Conservation (phyloP, 2,113 vertebrate genomes). For the Sapayoa aenigma region DNA sequence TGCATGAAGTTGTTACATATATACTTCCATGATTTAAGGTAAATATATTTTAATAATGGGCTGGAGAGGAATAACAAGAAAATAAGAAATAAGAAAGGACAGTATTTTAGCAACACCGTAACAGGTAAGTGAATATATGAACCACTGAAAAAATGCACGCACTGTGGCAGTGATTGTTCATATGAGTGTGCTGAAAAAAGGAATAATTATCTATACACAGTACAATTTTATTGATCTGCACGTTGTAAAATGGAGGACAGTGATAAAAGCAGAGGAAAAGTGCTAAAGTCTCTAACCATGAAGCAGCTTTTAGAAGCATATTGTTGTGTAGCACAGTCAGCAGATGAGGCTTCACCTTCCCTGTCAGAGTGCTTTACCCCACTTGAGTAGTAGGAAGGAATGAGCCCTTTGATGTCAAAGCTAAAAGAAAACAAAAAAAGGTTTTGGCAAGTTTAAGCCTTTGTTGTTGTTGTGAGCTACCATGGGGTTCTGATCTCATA, state of each 20-base stretch:
- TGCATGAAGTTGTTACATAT: not conserved
- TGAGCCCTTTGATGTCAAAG: not conserved
- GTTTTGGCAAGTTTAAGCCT: not conserved
- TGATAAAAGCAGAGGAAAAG: not conserved
- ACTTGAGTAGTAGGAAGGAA: not conserved
- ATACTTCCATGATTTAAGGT: not conserved
- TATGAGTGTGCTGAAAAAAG: not conserved
- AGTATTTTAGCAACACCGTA: not conserved
- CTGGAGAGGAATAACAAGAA: no score
- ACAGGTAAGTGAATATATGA: not conserved
- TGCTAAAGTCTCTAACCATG: not conserved
- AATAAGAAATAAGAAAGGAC: not conserved
- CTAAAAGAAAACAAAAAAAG: not conserved
- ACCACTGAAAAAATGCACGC: not conserved
- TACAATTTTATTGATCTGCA: not conserved
- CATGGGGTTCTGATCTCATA: not conserved
- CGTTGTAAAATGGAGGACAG: not conserved
- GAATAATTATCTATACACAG: not conserved
- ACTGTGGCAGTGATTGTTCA: not conserved
- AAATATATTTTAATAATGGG: not conserved
- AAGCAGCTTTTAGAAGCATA: not conserved
- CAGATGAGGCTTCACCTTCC: not conserved
- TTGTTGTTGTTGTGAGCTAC: not conserved
- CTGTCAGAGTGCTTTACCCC: not conserved
- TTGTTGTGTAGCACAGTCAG: not conserved